phyloP scores from a whole-genome alignment of 2,113 vertebrate genomes.

The Callorhinus ursinus region DNA sequence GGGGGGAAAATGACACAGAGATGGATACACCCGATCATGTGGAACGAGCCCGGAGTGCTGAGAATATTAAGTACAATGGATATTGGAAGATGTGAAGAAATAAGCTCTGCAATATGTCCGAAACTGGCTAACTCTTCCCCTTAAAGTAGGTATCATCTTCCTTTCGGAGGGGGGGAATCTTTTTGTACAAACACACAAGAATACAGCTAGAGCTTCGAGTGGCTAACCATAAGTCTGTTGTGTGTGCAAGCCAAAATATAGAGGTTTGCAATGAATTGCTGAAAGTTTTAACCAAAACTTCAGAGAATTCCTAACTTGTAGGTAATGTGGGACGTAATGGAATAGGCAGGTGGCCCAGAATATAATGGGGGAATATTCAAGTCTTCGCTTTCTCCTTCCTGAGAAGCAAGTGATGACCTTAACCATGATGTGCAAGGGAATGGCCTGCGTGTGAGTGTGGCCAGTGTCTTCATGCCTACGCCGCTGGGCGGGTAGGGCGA shows the following conservation, averaged over 20 bases:
- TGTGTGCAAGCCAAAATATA: background rate
- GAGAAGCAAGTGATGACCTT: background rate
- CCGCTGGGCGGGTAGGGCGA: background rate
- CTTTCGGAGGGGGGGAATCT: background rate
- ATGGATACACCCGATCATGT: background rate
- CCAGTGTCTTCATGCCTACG: too few species aligned
- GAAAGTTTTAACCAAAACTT: slow-evolving; percentile 1
- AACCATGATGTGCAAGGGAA: background rate
- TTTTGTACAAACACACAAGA: background rate
- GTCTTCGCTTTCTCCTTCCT: background rate
- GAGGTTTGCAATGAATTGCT: background rate
- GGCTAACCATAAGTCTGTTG: background rate
- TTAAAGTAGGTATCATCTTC: background rate
- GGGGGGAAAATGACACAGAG: background rate
- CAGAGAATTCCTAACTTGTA: background rate
- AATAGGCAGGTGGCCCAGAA: background rate
- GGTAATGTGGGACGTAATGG: background rate
- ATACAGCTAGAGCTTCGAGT: background rate
- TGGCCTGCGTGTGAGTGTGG: background rate
- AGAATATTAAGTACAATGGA: background rate
- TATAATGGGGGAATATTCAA: background rate
- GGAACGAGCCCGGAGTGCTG: background rate
- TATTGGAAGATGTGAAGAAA: background rate
- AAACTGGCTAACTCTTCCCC: background rate
- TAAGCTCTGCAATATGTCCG: background rate